These are phyloP conservation scores for Myopa testacea DNA, from an alignment of 2,888 invertebrate genomes.

Conservation along the genomic window DNA sequence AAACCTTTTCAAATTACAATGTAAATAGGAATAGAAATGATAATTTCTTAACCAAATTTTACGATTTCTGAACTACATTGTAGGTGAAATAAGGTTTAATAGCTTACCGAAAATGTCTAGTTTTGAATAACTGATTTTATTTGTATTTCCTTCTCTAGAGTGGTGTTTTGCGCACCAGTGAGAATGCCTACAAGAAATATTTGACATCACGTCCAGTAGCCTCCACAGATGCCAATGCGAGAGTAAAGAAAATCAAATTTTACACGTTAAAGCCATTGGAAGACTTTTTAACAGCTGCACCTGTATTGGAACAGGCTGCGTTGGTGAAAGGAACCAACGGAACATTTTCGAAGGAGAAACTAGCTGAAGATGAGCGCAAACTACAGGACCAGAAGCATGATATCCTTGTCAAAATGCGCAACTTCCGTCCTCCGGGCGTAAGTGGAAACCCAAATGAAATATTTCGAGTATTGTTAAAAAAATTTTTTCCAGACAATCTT, in stretches of 20 bases:
- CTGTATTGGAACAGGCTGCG: slow-evolving; percentile 67
- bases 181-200: slow-evolving; percentile 93
- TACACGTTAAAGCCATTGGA: slow-evolving; percentile 69
- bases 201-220: slow-evolving; percentile 87
- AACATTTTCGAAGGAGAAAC: slow-evolving; percentile 70
- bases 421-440: slow-evolving; percentile 64
- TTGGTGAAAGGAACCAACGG: slow-evolving; percentile 59
- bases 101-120: too few species aligned
- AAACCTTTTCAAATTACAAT: too few species aligned
- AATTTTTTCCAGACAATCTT: slow-evolving; percentile 79
- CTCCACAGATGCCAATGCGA: slow-evolving; percentile 87
- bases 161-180: slow-evolving; percentile 78
- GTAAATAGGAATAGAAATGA: too few species aligned
- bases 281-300: slow-evolving; percentile 59
- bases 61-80: too few species aligned
- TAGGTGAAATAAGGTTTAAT: too few species aligned
- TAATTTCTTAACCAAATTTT: too few species aligned
- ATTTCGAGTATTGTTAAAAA: background rate
- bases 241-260: slow-evolving; percentile 84
- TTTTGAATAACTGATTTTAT: too few species aligned
- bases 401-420: slow-evolving; percentile 63
- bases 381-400: slow-evolving; percentile 63
- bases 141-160: slow-evolving; percentile 66
- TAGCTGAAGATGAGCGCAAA: slow-evolving; percentile 58
- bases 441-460: slow-evolving; percentile 42